Evolutionary conservation across 1,140 invertebrate genomes (phyloP).

Genomic region (Temnothorax curvispinosus): DNA sequence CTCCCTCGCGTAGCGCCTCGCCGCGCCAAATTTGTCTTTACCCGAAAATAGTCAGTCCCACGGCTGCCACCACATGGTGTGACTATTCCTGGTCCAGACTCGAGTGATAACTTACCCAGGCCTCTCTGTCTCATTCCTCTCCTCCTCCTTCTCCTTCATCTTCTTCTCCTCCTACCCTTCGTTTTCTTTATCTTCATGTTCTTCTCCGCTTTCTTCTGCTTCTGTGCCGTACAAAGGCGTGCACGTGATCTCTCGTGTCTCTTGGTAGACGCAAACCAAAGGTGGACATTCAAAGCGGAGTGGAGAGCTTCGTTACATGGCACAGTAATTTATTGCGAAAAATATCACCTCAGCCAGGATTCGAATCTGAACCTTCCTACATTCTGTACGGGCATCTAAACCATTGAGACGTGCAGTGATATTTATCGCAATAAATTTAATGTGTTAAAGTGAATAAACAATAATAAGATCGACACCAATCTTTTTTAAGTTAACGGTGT

Average conservation of each 20-base stretch:
- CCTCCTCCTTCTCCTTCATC: not conserved
- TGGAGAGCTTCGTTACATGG: not conserved
- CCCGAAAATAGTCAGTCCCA: slow-evolving; percentile 90
- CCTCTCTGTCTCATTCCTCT: slow-evolving; percentile 64
- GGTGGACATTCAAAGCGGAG: not conserved
- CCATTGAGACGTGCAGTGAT: no score
- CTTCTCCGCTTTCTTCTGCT: slow-evolving; percentile 42
- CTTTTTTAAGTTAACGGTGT: no score
- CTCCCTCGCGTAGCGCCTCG: slow-evolving; percentile 78
- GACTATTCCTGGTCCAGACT: slow-evolving; percentile 81
- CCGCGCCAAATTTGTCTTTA: slow-evolving; percentile 93
- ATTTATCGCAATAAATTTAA: no score
- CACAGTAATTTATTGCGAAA: no score
- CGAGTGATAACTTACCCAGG: slow-evolving; percentile 77
- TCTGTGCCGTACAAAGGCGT: slow-evolving; percentile 60
- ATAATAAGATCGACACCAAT: no score
- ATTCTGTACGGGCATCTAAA: no score
- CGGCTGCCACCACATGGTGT: slow-evolving; percentile 84
- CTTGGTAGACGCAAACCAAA: slow-evolving; percentile 22
- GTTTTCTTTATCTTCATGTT: slow-evolving; percentile 12
- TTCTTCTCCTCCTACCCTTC: not conserved
- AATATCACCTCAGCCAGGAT: no score
- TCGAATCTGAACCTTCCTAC: no score
- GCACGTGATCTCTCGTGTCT: slow-evolving; percentile 18
- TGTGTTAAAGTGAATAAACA: no score